phyloP scores from a whole-genome alignment of 2,797 vertebrate species.

The Manis javanica region DNA sequence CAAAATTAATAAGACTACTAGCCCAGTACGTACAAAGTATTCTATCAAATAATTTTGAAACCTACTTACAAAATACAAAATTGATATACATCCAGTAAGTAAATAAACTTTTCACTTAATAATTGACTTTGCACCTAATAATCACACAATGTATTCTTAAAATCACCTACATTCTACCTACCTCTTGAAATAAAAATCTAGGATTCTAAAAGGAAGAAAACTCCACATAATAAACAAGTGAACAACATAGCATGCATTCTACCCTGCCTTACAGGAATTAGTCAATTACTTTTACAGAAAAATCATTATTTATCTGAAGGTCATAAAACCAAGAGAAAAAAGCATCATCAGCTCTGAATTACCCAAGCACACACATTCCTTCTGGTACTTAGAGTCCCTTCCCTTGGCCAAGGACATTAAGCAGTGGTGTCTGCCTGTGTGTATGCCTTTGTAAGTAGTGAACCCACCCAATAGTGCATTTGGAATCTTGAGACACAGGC shows the following conservation, averaged over 20 bases:
- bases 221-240: not conserved
- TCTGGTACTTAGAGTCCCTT: not conserved
- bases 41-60: conserved; percentile 9
- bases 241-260: not conserved
- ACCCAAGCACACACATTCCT: not conserved
- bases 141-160: not conserved
- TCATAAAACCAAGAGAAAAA: not conserved
- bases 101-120: not conserved
- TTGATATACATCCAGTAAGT: not conserved
- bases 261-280: not conserved
- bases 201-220: not conserved
- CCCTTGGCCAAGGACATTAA: not conserved
- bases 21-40: not conserved
- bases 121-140: not conserved
- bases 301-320: not conserved
- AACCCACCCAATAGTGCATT: not conserved
- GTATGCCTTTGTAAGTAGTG: not conserved
- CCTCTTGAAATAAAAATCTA: not conserved
- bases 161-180: not conserved
- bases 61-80: conserved; percentile 2
- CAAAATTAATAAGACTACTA: not conserved
- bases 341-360: not conserved
- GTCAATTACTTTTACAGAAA: not conserved
- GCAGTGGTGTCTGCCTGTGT: not conserved
- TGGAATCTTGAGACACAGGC: not conserved